phyloP scores from a whole-genome alignment of 2,888 invertebrate species.

The Drosophila affinis region DNA sequence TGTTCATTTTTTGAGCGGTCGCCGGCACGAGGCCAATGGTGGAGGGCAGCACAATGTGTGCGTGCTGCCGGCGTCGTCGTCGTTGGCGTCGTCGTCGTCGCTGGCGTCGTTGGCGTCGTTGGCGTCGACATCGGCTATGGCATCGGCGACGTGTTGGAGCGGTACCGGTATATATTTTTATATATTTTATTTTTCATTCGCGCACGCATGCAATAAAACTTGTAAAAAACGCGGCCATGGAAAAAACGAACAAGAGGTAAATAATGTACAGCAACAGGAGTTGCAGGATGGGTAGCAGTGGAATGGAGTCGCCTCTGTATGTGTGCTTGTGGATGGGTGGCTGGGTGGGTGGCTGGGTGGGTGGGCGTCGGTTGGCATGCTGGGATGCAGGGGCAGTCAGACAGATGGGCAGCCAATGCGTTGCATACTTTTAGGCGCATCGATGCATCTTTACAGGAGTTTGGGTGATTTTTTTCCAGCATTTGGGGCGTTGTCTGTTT shows the following conservation, averaged over 20 bases:
- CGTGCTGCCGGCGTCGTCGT: conserved; percentile 8
- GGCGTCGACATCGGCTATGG: conserved; percentile 9
- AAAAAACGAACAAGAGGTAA: conserved; percentile 77
- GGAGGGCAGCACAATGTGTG: conserved; percentile 14
- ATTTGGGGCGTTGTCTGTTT: conserved; percentile 75
- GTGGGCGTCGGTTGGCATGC: conserved; percentile 4
- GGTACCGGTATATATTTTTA: conserved; percentile 78
- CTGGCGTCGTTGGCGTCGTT: conserved; percentile 5
- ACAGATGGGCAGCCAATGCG: conserved; percentile 72
- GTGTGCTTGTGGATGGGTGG: not conserved
- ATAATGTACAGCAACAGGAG: conserved; percentile 62
- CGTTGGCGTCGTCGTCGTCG: conserved; percentile 9
- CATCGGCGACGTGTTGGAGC: conserved; percentile 64
- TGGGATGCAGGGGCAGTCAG: conserved; percentile 48
- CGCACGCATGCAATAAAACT: conserved; percentile 81
- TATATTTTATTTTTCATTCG: conserved; percentile 82
- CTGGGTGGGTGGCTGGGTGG: conserved; percentile 1
- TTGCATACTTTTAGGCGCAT: conserved; percentile 75
- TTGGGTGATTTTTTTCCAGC: conserved; percentile 44
- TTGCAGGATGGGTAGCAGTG: not conserved
- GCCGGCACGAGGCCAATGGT: conserved; percentile 54
- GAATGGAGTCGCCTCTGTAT: not conserved
- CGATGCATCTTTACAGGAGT: conserved; percentile 65
- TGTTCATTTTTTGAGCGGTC: conserved; percentile 73
- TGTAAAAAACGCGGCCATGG: conserved; percentile 72